phyloP scores from a whole-genome alignment of 2,797 vertebrate species.

The Morus bassanus region DNA sequence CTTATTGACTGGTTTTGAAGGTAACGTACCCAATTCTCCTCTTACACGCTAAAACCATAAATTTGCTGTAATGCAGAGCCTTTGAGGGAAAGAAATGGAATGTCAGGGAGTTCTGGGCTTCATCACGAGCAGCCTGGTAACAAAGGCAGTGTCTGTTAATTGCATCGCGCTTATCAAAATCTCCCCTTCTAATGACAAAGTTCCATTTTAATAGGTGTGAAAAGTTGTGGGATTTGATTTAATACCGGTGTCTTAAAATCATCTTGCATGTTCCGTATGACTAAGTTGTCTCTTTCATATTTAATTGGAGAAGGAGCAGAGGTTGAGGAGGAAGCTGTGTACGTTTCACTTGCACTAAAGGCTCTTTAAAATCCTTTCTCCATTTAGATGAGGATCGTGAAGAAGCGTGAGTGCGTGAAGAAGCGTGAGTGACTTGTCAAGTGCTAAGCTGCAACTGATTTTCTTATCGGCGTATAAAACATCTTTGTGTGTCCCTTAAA shows the following conservation, averaged over 20 bases:
- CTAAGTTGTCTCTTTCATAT: neutral
- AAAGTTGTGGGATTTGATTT: constrained; percentile 40
- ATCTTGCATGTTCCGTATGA: neutral
- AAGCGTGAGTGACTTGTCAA: neutral
- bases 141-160: constrained; percentile 40
- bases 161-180: neutral
- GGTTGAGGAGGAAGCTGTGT: neutral
- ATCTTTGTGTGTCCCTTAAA: neutral
- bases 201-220: constrained; percentile 27
- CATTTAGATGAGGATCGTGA: neutral
- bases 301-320: neutral
- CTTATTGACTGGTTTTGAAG: constrained; percentile 41
- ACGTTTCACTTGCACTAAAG: neutral
- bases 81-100: constrained; percentile 31
- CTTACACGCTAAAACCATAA: constrained; percentile 7
- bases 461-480: neutral
- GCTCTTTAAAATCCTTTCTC: neutral
- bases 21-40: neutral
- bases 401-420: neutral
- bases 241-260: neutral
- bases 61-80: neutral
- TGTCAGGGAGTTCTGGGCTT: constrained; percentile 30
- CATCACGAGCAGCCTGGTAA: neutral
- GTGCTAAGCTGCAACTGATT: neutral
- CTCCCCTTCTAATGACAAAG: neutral